Evolutionary conservation across 2,888 invertebrate species (phyloP), one percentile per base, ranked within the genome.

Genomic region (Podabrus alpinus): DNA sequence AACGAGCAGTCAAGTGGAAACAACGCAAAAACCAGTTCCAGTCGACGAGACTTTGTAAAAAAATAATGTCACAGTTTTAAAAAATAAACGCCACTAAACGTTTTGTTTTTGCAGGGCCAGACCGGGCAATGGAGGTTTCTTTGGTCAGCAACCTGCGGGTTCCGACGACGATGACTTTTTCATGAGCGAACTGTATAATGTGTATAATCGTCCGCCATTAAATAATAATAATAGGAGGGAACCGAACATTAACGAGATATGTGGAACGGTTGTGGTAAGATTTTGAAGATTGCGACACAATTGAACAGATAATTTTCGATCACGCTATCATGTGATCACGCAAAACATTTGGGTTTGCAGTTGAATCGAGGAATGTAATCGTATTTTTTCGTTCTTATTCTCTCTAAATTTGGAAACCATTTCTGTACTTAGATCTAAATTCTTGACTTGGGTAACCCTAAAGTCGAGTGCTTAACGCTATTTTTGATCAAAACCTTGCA

Each of bases 151-250:
- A 19, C 80, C 21, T 80, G 80, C 66, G 74, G 74, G 71, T 71
- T 79, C 72, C 15, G 83, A 82, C 15, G 83, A 84, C 0, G 84
- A 85, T 24, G 85, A 85, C 71, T 83, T 83, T 75, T 86, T 84
- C 74, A 82, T 80, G 24, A 84, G 84, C 1, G 86, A 86, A 75
- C 84, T 85, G 67, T 79, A 81, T 2, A 71, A 19, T 17, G 62
- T 71, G 15, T 24, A 15, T 24, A 69, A 61, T 25, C 69, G 61
- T n/a, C 60, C 69, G 21, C 3, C 25, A n/a, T n/a, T n/a, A n/a
- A 45, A 45, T 45, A n/a, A 2, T 7, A n/a, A 10, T 7, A 19
- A 11, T n/a, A n/a, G n/a, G 7, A 21, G n/a, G 5, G 21, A 15
- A 45, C 45, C 7, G 45, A 45, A n/a, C 9, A 45, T 16, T 13